Evolutionary conservation across 2,888 invertebrate species (phyloP), one percentile per base, ranked within the genome.

Genomic region (Oegoconia quadripuncta): DNA sequence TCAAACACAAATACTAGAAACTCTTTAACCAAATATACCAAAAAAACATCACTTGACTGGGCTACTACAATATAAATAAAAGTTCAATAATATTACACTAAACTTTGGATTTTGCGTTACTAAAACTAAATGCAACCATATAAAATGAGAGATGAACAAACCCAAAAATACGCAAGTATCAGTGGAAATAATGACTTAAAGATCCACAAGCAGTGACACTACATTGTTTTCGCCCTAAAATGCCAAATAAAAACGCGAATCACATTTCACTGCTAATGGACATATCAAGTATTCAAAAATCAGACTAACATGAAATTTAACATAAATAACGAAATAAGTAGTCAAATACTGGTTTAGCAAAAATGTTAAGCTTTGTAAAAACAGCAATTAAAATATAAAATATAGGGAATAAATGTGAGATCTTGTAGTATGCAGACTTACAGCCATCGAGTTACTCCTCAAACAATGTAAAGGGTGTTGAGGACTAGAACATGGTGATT

Each of bases 401-500:
- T 82, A 84, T 71, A 81, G 83, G 86, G 86, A 87, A 87, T 87
- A 86, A 86, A 81, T 82, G 84, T 87, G 87, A 87, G 86, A 87
- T 87, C 87, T 86, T 79, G 87, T 83, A 82, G 80, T 83, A 83
- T 84, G 87, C 83, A 84, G 87, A 87, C 87, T 87, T 87, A 87
- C 86, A 83, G 84, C 84, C 82, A 80, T 79, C 74, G 75, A 79
- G 79, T 77, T 70, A 57, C 71, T 72, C 90, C 92, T 93, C 93
- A 95, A 89, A 94, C 92, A 90, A 96, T 95, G 90, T 96, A 96
- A 74, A 96, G 91, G 64, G 96, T 96, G 90, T 96, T 95, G 86
- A 98, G 91, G 79, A 98, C 96, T 84, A 98, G 92, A 70, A 98
- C 98, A 87, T 98, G 97, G 88, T 98, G 98, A 89, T 98, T 98